A percentile compares a stretch with the other conserved stretches of the same genome.
Conservation (phyloP, 2,797 vertebrate species). For the Anabas testudineus region DNA sequence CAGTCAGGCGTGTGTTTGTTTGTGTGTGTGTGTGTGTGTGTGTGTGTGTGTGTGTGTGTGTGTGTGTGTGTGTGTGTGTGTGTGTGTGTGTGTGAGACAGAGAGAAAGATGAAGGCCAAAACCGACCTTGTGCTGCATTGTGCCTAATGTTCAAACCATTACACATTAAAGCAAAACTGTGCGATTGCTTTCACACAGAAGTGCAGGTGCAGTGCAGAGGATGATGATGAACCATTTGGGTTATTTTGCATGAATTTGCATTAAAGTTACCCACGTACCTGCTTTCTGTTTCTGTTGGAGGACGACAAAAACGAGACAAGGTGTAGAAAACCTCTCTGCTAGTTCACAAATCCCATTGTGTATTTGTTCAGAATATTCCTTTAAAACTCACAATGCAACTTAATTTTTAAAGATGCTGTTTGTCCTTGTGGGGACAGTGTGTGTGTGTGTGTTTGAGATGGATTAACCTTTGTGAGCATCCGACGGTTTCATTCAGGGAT, state of each 20-base stretch:
- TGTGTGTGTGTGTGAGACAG: neutral
- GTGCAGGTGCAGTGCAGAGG: slow-evolving; percentile 27
- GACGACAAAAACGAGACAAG: neutral
- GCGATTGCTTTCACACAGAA: slow-evolving; percentile 2
- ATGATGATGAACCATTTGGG: slow-evolving; percentile 5
- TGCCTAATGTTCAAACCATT: neutral
- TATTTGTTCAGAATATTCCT: neutral
- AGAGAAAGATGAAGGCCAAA: neutral
- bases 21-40: slow-evolving; percentile 18
- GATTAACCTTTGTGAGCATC: slow-evolving; percentile 61
- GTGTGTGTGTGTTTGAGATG: slow-evolving; percentile 24
- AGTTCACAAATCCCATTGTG: neutral
- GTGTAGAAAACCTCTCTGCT: neutral
- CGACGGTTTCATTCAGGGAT: slow-evolving; percentile 51
- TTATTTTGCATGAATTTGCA: slow-evolving; percentile 62
- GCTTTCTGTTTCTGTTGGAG: neutral
- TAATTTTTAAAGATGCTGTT: slow-evolving; percentile 8
- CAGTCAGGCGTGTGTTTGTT: slow-evolving; percentile 1
- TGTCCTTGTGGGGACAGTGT: too few relatives aligned
- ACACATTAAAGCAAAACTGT: neutral
- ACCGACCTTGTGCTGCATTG: neutral
- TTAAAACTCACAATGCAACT: slow-evolving; percentile 22
- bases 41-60: slow-evolving; percentile 1
- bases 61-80: neutral
- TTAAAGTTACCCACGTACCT: slow-evolving; percentile 14